Base-by-base conservation (phyloP, 2,113 vertebrate species). In the Oncorhynchus masou region DNA sequence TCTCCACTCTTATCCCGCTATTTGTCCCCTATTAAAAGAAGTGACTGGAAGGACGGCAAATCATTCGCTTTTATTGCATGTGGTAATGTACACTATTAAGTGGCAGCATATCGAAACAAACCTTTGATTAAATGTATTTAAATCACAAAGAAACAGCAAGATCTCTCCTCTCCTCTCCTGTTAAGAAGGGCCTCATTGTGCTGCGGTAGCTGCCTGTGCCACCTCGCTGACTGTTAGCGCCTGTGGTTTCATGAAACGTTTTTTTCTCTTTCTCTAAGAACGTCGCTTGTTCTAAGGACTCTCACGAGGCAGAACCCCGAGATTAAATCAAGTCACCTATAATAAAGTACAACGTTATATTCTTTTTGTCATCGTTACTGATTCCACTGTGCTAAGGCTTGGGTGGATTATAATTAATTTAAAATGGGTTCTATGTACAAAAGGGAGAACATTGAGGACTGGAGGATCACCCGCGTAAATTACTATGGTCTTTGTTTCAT, bases 51-150 rank as follows among this genome's bases (percentile, higher is more conserved):
- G 87, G 89, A 90, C 87, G 84, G 88, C 88, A 92, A 92, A 91
- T 89, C 90, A 75, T 80, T 82, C 70, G 79, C 81, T 79, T 79
- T 87, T 87, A 91, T 92, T 93, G 90, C 91, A 90, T 87, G 89
- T 84, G 34, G 88, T 92, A 93, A 93, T 93, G 91, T 91, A 93
- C 90, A 93, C 92, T 88, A 92, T 91, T 91, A 94, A 93, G 91
- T 92, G 91, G 84, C 87, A 80, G 88, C 80, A 88, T 91, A 90
- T 90, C 88, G 91, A 93, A 93, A 93, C 91, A 93, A 92, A 93
- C 93, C 93, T 92, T 91, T 94, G 91, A 94, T 94, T 94, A 94
- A 94, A 93, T 92, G 89, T 83, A 94, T 93, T 92, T 93, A 90
- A 94, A 94, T 94, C 88, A 94, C 93, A 94, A 94, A 94, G 93